Conservation (phyloP, 1,140 invertebrate species). For the Acromyrmex charruanus region DNA sequence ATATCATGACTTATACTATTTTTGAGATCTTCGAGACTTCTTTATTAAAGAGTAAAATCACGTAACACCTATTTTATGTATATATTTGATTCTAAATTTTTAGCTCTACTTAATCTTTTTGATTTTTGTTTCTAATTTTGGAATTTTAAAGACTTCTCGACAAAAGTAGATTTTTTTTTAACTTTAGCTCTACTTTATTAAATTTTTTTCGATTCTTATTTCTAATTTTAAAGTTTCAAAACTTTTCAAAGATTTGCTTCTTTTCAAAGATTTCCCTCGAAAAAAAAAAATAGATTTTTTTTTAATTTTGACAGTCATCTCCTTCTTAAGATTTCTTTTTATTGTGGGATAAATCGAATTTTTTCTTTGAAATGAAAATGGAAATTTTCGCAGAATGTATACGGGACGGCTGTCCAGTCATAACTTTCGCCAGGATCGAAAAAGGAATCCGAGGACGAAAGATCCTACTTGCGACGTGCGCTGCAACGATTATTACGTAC, state of each 20-base stretch:
- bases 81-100: not conserved
- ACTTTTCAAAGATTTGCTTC: too few relatives aligned
- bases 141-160: not conserved
- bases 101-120: not conserved
- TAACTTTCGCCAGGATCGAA: slow-evolving; percentile 65
- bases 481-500: slow-evolving; percentile 28
- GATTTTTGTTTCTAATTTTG: too few relatives aligned
- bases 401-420: not conserved
- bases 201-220: not conserved
- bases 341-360: not conserved
- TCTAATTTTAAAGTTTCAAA: not conserved
- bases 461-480: slow-evolving; percentile 54
- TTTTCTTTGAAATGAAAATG: not conserved
- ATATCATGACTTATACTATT: not conserved
- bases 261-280: not conserved
- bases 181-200: not conserved
- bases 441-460: slow-evolving; percentile 65
- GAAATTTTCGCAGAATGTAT: slow-evolving; percentile 7
- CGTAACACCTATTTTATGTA: not conserved
- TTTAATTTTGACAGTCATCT: not conserved
- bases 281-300: not conserved
- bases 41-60: not conserved
- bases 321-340: not conserved
- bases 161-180: too few relatives aligned
- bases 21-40: not conserved